Base-by-base conservation (phyloP, 2,888 invertebrate genomes). In the Drosophila mayaguana region DNA sequence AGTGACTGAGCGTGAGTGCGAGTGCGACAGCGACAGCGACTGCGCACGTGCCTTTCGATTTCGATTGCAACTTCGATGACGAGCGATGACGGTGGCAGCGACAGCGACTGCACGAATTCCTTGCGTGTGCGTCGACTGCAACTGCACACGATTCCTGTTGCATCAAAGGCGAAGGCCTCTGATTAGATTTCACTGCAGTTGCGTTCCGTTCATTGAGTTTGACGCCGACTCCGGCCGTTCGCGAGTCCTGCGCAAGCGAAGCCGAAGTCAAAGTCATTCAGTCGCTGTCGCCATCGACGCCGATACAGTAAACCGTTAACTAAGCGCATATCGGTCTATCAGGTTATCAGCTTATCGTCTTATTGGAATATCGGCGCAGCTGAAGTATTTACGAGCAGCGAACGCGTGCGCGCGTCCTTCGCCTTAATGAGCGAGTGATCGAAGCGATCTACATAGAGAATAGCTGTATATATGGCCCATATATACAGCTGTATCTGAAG, bases 311-410 rank as follows among this genome's bases (percentile, higher is more conserved):
- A 43, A 34, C 32, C 56, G 56, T 56, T 56, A 42, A 38, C 40
- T 60, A 60, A 63, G 56, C 72, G 59, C 38, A 54, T 67, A 55
- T 79, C 75, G 42, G 42, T 53, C 54, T 73, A 74, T 78, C 68
- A 54, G 57, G 34, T 45, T 73, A 73, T 78, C 68, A 57, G 54
- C 43, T 57, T 72, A 73, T 78, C 68, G 48, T 34, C 46, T 73
- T 71, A 72, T 75, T 66, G 59, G 57, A 55, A 70, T 66, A 77
- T 77, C 77, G 57, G n/a, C 66, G 45, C n/a, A 54, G 22, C 36
- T 75, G 63, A 77, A 79, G 65, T 75, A 79, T 77, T 77, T 74
- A 80, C 55, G 55, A 66, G 48, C 50, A 56, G 36, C 2, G 43
- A 18, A 28, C 40, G 64, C 70, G 63, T 65, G 69, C 75, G 36